Evolutionary conservation across 2,113 vertebrate species (phyloP), one percentile per base, ranked within the genome.

Genomic region (Apteryx owenii): DNA sequence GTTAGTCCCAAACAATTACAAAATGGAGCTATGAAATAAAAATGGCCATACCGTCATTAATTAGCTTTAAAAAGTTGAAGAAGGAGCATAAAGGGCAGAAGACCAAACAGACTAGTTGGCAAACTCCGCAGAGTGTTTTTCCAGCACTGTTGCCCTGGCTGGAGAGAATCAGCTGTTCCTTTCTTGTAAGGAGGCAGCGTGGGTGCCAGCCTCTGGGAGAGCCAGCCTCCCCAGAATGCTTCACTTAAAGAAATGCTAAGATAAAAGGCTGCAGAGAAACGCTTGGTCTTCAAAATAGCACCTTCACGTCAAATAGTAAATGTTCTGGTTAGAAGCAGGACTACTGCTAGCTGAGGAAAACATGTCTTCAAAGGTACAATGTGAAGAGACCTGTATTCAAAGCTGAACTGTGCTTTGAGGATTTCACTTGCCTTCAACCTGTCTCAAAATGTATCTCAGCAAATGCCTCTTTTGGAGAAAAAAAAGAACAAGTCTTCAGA

Each of bases 151-250:
- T 64, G n/a, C n/a, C 23, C 28, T 53, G 38, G 7, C 46, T 36
- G 54, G n/a, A 12, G 29, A 78, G 21, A 23, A 12, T 7, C 0
- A 0, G 3, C 36, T 5, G 0, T 42, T 73, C n/a, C 10, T 20
- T 4, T 50, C 0, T 1, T 0, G 20, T 31, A 7, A 0, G 0
- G 44, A 46, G 61, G 31, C 18, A 4, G 33, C 18, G 21, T 0
- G 7, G 38, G 36, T 0, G 1, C 42, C 42, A 13, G 36, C 36
- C 36, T 38, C 36, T 38, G 36, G 36, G 44, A 56, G 70, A 79
- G 42, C 16, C 66, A 77, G 0, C 22, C 40, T 62, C 29, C 44
- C 36, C 38, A 50, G 33, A 86, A 11, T n/a, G 20, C 48, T 65
- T 29, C 17, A 2, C 29, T 7, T 61, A 28, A 58, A 76, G 44